phyloP scores from a whole-genome alignment of 1,140 invertebrate genomes.

The Lordiphosa collinella region DNA sequence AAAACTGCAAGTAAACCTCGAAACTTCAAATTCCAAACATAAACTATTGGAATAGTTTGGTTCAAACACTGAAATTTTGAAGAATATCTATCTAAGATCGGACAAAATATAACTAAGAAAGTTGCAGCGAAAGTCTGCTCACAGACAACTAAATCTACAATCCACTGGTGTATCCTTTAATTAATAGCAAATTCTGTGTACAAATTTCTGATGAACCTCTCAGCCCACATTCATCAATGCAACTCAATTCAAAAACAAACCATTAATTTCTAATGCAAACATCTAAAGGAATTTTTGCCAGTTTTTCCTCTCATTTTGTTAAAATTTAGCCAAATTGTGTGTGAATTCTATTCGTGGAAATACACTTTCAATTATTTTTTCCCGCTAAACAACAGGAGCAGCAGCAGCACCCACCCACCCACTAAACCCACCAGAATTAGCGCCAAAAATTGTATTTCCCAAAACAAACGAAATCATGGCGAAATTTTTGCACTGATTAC shows the following conservation, averaged over 20 bases:
- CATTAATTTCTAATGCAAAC: constrained; percentile 34
- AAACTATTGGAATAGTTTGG: too few species aligned
- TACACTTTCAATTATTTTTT: constrained; percentile 56
- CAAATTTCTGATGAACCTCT: constrained; percentile 38
- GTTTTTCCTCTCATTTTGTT: constrained; percentile 25
- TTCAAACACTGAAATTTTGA: too few species aligned
- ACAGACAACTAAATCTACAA: too few species aligned
- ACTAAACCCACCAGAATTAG: constrained; percentile 16
- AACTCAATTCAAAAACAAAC: constrained; percentile 46
- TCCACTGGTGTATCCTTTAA: too few species aligned
- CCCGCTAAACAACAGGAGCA: constrained; percentile 29
- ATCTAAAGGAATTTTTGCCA: constrained; percentile 26
- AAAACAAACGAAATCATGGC: constrained; percentile 45
- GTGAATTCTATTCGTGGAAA: constrained; percentile 50
- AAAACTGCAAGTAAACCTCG: too few species aligned
- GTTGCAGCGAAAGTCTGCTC: too few species aligned
- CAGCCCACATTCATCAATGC: constrained; percentile 44
- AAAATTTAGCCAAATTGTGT: constrained; percentile 40
- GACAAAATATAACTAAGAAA: too few species aligned
- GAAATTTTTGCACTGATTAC: constrained; percentile 63
- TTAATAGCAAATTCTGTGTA: too few species aligned
- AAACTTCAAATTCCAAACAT: too few species aligned
- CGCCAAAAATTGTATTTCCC: constrained; percentile 34
- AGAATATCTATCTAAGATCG: too few species aligned
- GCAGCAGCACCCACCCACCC: constrained; percentile 10